Evolutionary conservation across 2,888 invertebrate species (phyloP).

Genomic region (Lottia scabra): DNA sequence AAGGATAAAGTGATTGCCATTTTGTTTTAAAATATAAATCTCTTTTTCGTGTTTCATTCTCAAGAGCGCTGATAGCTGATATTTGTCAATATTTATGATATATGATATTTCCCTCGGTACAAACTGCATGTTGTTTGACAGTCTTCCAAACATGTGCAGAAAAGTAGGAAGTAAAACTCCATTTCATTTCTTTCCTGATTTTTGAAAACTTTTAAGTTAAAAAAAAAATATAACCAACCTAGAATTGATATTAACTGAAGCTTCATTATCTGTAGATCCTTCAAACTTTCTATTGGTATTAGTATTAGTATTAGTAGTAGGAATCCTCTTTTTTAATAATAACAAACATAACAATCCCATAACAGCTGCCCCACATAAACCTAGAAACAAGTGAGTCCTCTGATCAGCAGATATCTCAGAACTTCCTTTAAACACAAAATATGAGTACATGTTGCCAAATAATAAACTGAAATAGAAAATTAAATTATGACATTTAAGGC

Average conservation of each 20-base stretch:
- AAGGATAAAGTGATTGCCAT: not conserved
- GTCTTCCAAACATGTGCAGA: too few relatives aligned
- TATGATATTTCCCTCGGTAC: too few relatives aligned
- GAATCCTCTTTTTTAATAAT: slow-evolving; percentile 52
- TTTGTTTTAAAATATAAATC: not conserved
- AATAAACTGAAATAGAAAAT: slow-evolving; percentile 80
- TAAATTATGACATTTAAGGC: too few relatives aligned
- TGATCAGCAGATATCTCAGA: slow-evolving; percentile 79
- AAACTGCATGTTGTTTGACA: too few relatives aligned
- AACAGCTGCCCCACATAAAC: slow-evolving; percentile 77
- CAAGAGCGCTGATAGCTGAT: too few relatives aligned
- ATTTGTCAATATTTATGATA: too few relatives aligned
- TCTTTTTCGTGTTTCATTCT: too few relatives aligned
- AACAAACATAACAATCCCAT: slow-evolving; percentile 75
- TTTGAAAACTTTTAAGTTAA: not conserved
- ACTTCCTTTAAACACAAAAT: slow-evolving; percentile 87
- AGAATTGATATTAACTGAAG: slow-evolving; percentile 47
- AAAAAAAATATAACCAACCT: slow-evolving; percentile 32
- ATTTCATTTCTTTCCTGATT: not conserved
- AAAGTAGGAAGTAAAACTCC: too few relatives aligned
- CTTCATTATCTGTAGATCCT: slow-evolving; percentile 29
- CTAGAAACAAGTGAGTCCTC: slow-evolving; percentile 84
- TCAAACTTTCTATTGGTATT: too few relatives aligned
- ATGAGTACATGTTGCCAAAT: slow-evolving; percentile 95
- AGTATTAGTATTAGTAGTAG: too few relatives aligned